Base-by-base conservation (phyloP, 2,888 invertebrate species). In the Drosophila barbarae region DNA sequence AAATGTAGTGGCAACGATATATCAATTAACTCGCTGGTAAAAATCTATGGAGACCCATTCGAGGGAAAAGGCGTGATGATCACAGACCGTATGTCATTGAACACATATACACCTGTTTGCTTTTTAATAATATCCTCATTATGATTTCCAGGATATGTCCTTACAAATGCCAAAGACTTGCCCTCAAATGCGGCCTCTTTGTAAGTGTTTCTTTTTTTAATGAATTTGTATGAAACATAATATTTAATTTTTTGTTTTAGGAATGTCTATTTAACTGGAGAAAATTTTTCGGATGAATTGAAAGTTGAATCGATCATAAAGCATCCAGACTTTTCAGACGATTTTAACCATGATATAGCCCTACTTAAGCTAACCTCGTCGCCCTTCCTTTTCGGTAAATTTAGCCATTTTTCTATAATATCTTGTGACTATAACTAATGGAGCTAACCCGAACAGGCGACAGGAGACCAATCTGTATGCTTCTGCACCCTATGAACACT, bases 391-490 rank as follows among this genome's bases (percentile, higher is more conserved):
- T 15, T 9, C 21, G 55, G 55, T 55, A 49, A 30, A 5, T 9
- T 47, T 46, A 12, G 0, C 3, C 4, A 18, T 2, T 7, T 30
- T 46, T 1, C 28, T 30, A 7, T 12, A 28, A 46, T 18, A 15
- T 12, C 0, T 28, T 10, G 6, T 15, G n/a, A 5, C 26, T 10
- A 15, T 5, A 5, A 6, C 28, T 44, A 12, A 46, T 12, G 5
- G 15, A n/a, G n/a, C 2, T 13, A 9, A 26, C 6, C 26, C 32
- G 2, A 21, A 10, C 36, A 55, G 55, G 10, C 0, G 5, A 5
- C 6, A 3, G 5, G 0, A 55, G 49, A 23, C 49, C 55, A n/a
- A 49, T 55, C 0, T 55, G 55, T 15, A 49, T 55, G 28, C 12
- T 55, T 2, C 18, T 12, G 30, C 2, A 18, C 2, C 8, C 28